phyloP scores from a whole-genome alignment of 2,113 vertebrate species.

The Junco hyemalis region DNA sequence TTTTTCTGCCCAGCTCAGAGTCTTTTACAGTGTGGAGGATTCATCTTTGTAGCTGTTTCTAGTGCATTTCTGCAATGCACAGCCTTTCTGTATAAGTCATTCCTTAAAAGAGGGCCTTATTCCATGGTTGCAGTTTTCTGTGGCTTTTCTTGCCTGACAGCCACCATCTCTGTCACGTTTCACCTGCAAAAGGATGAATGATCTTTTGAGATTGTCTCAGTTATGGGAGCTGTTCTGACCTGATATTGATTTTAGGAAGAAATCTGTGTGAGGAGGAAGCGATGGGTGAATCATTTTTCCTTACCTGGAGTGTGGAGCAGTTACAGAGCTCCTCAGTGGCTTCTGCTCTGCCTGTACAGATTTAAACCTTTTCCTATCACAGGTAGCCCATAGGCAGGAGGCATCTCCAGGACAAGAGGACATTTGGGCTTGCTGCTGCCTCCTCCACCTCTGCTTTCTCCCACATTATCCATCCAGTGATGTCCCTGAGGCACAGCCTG shows the following conservation, averaged over 20 bases:
- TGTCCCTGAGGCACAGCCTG: neutral
- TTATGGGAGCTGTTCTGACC: neutral
- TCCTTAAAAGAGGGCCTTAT: neutral
- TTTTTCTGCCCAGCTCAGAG: neutral
- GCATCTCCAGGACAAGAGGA: accelerated
- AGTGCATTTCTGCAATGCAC: neutral
- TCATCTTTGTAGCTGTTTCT: neutral
- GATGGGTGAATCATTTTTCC: neutral
- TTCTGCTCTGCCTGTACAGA: neutral
- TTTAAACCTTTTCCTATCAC: neutral
- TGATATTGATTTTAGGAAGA: neutral
- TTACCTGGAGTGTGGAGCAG: neutral
- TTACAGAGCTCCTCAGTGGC: neutral
- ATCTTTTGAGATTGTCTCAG: neutral
- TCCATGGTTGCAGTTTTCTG: neutral
- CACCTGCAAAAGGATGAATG: neutral
- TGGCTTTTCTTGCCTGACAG: neutral
- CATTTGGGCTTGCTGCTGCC: neutral
- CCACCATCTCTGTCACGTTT: neutral
- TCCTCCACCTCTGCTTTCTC: neutral
- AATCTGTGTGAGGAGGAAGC: neutral
- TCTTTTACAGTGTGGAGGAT: neutral
- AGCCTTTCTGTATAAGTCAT: neutral
- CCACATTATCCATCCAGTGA: accelerated
- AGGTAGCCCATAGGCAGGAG: neutral